Percentiles rank a stretch among this genome's conserved stretches.
Conservation (phyloP, 2,113 vertebrate species). For the Eublepharis macularius region DNA sequence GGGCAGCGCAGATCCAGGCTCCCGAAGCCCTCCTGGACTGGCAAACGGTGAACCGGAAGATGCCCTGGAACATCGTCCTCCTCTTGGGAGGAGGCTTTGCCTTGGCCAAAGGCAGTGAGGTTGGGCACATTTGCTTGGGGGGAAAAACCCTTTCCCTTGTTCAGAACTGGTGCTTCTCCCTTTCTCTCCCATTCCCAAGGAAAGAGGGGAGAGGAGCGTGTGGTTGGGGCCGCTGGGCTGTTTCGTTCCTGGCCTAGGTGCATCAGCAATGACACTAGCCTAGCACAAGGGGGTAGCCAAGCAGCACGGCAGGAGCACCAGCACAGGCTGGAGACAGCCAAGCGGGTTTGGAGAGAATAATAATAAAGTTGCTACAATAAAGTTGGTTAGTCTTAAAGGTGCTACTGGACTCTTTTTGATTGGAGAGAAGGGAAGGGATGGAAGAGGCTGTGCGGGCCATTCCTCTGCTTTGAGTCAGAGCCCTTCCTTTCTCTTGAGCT, state of each 20-base stretch:
- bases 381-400: too few species aligned
- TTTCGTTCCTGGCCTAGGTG: neutral
- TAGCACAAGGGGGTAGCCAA: constrained; percentile 58
- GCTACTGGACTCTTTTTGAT: too few species aligned
- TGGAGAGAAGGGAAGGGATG: neutral
- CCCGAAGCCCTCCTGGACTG: constrained; percentile 83
- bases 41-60: constrained; percentile 82
- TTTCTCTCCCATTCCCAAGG: neutral
- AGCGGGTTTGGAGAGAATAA: too few species aligned
- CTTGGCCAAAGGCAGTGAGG: constrained; percentile 91
- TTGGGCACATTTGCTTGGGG: constrained; percentile 37
- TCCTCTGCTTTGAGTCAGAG: neutral
- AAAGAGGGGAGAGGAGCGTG: neutral
- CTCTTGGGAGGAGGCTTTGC: constrained; percentile 93
- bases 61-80: constrained; percentile 92
- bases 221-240: neutral
- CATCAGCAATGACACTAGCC: neutral
- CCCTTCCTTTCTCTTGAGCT: neutral
- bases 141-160: too few species aligned
- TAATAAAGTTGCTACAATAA: too few species aligned
- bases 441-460: neutral
- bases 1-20: constrained; percentile 56
- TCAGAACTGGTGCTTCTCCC: neutral
- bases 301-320: constrained; percentile 1
- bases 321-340: too few species aligned